Base-by-base conservation (phyloP, 1,140 invertebrate species). In the Spodoptera litura region DNA sequence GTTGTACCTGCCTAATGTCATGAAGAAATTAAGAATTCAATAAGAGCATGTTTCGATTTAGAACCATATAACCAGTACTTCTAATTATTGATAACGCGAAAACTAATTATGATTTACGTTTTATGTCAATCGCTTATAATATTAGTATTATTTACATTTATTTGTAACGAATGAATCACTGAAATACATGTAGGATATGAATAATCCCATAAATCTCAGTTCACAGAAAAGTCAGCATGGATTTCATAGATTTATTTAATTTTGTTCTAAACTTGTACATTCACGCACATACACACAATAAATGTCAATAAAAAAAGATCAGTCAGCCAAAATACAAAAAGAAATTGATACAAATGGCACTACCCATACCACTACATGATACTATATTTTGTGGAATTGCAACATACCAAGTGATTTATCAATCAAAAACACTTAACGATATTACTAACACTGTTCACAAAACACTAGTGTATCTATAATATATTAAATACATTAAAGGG, bases 201-300 rank as follows among this genome's bases (percentile, higher is more conserved):
- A 44, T 44, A 44, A 44, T 44, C 38, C 38, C 38, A 44, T 44
- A 44, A 2, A 44, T 44, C 6, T 55, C 15, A 55, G 31, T 6
- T 38, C 27, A 74, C 5, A 27, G 38, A 74, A 49, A 61, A 62
- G 38, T 4, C 11, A 59, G 3, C 44, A 66, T 38, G 20, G 27
- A 78, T 78, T 87, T 89, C 68, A 89, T 87, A 91, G 82, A 88
- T 90, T 92, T 89, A 90, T 91, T 89, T 87, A 52, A 90, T 89
- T 88, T 88, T 92, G 83, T 86, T 90, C 90, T 92, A 91, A 93
- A 92, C 89, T 92, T 90, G 84, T 89, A 94, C 92, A 92, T 90
- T 91, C 90, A 91, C 88, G 84, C 90, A 91, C 88, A 91, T 87
- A 91, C 90, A 93, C 89, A 91, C 88, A 89, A 79, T 90, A 90